Evolutionary conservation across 2,113 vertebrate genomes (phyloP).

Genomic region (Campylomormyrus tamandua): DNA sequence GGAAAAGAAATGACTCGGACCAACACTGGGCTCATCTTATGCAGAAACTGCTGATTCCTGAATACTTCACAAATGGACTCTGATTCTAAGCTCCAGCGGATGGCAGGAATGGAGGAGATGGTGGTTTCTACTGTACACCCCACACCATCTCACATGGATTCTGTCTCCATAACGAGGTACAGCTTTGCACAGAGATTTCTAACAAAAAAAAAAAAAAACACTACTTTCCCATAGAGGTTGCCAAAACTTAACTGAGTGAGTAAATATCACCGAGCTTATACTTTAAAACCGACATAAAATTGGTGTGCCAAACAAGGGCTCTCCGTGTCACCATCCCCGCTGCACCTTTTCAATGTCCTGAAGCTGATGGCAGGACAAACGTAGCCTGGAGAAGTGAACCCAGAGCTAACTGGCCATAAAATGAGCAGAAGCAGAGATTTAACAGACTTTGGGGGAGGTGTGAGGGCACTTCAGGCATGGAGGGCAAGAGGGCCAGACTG

Average conservation of each 20-base stretch:
- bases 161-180: not conserved
- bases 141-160: not conserved
- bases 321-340: not conserved
- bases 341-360: not conserved
- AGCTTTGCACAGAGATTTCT: not conserved
- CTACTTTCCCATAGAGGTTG: not conserved
- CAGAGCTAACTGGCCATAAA: slow-evolving; percentile 42
- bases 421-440: slow-evolving; percentile 27
- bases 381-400: slow-evolving; percentile 34
- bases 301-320: not conserved
- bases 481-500: slow-evolving; percentile 15
- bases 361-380: slow-evolving; percentile 10
- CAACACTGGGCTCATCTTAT: not conserved
- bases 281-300: not conserved
- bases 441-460: slow-evolving; percentile 12
- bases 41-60: not conserved
- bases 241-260: slow-evolving; percentile 12
- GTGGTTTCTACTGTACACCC: not conserved
- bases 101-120: not conserved
- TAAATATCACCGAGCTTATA: slow-evolving; percentile 11
- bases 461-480: slow-evolving; percentile 27
- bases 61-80: not conserved
- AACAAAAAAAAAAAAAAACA: not conserved
- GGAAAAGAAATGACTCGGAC: not conserved
- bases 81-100: not conserved